These are phyloP conservation scores for Vultur gryphus DNA, from an alignment of 2,797 vertebrate species.

Conservation along the genomic window DNA sequence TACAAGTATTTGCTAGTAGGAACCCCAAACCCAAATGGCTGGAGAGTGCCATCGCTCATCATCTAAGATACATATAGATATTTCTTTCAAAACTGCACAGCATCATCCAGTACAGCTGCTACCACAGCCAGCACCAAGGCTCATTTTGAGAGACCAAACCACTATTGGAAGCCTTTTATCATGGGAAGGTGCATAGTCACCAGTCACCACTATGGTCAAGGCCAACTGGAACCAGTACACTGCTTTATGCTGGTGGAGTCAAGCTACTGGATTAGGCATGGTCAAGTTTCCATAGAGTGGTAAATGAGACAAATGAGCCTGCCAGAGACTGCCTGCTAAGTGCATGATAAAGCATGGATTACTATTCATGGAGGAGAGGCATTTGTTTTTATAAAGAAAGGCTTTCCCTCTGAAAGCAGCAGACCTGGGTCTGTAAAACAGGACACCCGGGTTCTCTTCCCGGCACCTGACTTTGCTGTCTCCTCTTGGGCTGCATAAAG, in stretches of 20 bases:
- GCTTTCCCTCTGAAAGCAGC: background rate
- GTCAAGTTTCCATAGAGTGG: background rate
- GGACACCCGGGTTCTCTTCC: background rate
- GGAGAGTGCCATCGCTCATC: background rate
- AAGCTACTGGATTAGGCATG: background rate
- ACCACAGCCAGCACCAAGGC: background rate
- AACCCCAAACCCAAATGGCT: background rate
- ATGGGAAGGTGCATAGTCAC: background rate
- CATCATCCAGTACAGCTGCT: background rate
- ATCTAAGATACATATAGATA: background rate
- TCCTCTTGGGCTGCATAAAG: background rate
- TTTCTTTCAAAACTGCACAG: background rate
- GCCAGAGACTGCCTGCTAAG: background rate
- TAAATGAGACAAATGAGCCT: background rate
- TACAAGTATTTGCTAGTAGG: background rate
- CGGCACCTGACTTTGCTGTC: background rate
- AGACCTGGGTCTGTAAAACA: background rate
- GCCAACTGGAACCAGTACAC: background rate
- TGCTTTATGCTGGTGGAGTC: background rate
- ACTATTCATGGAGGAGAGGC: background rate
- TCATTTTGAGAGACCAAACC: background rate
- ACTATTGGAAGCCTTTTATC: background rate
- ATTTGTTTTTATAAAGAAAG: background rate
- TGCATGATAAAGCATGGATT: background rate
- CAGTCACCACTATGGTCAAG: background rate